Base-by-base conservation (phyloP, 1,140 invertebrate genomes). In the Archivesica marissinica region DNA sequence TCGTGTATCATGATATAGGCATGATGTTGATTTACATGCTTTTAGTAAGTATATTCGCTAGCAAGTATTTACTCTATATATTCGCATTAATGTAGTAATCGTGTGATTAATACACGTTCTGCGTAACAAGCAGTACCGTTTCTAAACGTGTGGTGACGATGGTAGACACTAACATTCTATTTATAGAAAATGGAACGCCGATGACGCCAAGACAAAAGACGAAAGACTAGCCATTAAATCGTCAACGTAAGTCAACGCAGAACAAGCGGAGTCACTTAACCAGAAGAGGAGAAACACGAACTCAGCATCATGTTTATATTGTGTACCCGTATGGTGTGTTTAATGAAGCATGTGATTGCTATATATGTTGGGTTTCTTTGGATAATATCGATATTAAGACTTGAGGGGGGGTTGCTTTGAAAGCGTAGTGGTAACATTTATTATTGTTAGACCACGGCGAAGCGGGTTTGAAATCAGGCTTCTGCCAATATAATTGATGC, bases 21-120 rank as follows among this genome's bases (percentile, higher is more conserved):
- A 70, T 70, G 66, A 47, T 70, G 66, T 70, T 70, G 66, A 70
- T 70, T 70, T 7, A 25, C 39, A 3, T 47, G 66, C 66, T 47
- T 70, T 44, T 44, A 66, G 61, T 20, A 38, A 25, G 9, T 39
- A 39, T 20, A n/a, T 13, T 59, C 7, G 11, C 9, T 23, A 59
- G 9, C 54, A 7, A 23, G 9, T 59, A 7, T 59, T 25, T 33
- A 4, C 15, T 38, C 2, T 2, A 39, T n/a, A 6, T 33, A 2
- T 61, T 2, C 59, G 13, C 6, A 61, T 61, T 25, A 2, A 6
- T 61, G 9, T 61, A 13, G 15, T 61, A 2, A 30, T 30, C 6
- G 7, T 30, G 2, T 11, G 11, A 7, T 56, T 11, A 11, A 56
- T n/a, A 56, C 7, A 17, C 25, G n/a, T 25, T n/a, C n/a, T 11